Conservation (phyloP, 2,113 vertebrate species). For the Argyrosomus japonicus region DNA sequence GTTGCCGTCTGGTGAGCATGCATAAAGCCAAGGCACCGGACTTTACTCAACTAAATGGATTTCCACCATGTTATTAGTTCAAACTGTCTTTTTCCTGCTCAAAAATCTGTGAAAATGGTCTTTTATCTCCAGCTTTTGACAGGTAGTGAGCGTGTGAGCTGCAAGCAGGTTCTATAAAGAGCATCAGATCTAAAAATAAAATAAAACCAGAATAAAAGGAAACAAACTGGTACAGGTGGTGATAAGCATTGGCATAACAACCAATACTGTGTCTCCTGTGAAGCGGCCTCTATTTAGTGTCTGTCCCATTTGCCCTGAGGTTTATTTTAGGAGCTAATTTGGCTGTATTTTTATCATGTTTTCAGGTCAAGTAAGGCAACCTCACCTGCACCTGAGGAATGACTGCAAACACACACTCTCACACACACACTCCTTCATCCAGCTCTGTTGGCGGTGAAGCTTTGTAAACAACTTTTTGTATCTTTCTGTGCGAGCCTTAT, state of each 20-base stretch:
- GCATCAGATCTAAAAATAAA: not conserved
- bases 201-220: not conserved
- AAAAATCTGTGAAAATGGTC: no score
- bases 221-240: not conserved
- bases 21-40: no score
- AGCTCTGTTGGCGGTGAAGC: not conserved
- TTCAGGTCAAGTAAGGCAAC: slow-evolving; percentile 4
- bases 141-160: not conserved
- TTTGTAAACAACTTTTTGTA: slow-evolving; percentile 23
- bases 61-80: no score
- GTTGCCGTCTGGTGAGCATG: no score
- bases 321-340: slow-evolving; percentile 5
- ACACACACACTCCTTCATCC: not conserved
- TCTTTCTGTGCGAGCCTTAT: not conserved
- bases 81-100: no score
- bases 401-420: not conserved
- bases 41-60: no score
- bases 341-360: not conserved
- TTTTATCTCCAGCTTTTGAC: not conserved
- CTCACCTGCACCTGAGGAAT: not conserved
- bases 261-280: not conserved
- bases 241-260: not conserved
- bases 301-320: not conserved
- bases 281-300: slow-evolving; percentile 11
- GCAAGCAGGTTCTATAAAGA: not conserved